phyloP scores from a whole-genome alignment of 2,113 vertebrate genomes.

The Isichthys henryi region DNA sequence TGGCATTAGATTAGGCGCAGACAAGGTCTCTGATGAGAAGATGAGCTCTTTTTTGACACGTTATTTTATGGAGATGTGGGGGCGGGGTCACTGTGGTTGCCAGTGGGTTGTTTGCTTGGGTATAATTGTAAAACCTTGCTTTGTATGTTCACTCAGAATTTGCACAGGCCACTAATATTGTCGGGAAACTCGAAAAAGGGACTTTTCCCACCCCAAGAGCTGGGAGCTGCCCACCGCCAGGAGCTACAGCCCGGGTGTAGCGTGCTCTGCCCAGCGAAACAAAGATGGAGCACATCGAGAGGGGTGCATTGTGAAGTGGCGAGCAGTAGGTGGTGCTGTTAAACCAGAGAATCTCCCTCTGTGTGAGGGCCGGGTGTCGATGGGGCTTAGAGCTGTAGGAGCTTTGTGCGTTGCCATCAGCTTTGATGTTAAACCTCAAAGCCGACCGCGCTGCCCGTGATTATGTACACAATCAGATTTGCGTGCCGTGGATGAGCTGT shows the following conservation, averaged over 20 bases:
- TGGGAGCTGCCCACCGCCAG: background rate
- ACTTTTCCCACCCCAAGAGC: background rate
- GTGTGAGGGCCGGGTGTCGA: background rate
- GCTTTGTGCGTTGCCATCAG: background rate
- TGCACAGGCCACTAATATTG: background rate
- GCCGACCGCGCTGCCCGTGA: background rate
- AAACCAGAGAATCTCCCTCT: constrained; percentile 15
- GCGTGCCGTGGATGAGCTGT: background rate
- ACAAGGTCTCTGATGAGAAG: background rate
- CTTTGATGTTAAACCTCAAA: constrained; percentile 17
- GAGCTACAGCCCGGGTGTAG: background rate
- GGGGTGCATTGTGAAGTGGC: background rate
- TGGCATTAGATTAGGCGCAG: background rate
- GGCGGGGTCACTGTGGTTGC: constrained; percentile 17
- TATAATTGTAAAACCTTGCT: background rate
- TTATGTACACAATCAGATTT: constrained; percentile 14
- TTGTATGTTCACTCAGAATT: background rate
- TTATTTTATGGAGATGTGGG: background rate
- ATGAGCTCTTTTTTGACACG: background rate
- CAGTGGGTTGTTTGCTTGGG: background rate
- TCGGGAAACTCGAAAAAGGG: background rate
- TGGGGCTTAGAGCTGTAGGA: background rate
- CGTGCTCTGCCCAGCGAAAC: background rate
- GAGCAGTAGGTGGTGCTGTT: constrained; percentile 34
- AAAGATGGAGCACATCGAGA: background rate